Conservation (phyloP, 2,888 invertebrate genomes). For the Glaucopsyche alexis region DNA sequence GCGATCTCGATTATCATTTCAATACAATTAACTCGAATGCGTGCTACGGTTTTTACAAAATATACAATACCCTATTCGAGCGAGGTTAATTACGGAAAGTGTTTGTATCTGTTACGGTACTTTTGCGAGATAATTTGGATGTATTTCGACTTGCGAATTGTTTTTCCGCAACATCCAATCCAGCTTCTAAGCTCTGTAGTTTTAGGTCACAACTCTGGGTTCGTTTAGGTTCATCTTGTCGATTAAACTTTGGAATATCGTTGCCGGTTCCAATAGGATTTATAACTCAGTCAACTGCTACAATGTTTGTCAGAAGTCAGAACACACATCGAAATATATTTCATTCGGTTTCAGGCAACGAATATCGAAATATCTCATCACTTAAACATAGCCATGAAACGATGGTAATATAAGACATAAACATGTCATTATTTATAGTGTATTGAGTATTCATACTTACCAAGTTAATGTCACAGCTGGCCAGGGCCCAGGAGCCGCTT, state of each 20-base stretch:
- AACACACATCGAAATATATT: too few relatives aligned
- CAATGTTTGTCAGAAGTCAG: neutral
- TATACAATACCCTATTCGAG: slow-evolving; percentile 31
- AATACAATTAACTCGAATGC: slow-evolving; percentile 68
- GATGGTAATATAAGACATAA: neutral
- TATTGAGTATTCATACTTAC: neutral
- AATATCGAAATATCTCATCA: neutral
- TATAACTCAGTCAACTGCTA: neutral
- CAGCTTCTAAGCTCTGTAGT: too few relatives aligned
- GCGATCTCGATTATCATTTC: slow-evolving; percentile 71
- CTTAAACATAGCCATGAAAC: neutral
- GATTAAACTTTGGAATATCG: too few relatives aligned
- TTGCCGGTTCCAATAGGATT: neutral
- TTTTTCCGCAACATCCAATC: neutral
- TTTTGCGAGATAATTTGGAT: neutral
- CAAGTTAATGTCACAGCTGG: slow-evolving; percentile 13
- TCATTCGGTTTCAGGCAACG: neutral
- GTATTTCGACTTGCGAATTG: neutral
- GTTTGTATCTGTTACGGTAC: slow-evolving; percentile 4
- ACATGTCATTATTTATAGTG: neutral
- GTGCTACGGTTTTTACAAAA: slow-evolving; percentile 54
- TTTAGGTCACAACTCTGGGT: too few relatives aligned
- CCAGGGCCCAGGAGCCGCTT: neutral
- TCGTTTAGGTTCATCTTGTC: too few relatives aligned
- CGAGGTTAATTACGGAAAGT: slow-evolving; percentile 18